Percentiles rank a stretch among this genome's conserved stretches.
Evolutionary conservation across 2,797 vertebrate genomes (phyloP).

Genomic region (Sebastes glaucus): DNA sequence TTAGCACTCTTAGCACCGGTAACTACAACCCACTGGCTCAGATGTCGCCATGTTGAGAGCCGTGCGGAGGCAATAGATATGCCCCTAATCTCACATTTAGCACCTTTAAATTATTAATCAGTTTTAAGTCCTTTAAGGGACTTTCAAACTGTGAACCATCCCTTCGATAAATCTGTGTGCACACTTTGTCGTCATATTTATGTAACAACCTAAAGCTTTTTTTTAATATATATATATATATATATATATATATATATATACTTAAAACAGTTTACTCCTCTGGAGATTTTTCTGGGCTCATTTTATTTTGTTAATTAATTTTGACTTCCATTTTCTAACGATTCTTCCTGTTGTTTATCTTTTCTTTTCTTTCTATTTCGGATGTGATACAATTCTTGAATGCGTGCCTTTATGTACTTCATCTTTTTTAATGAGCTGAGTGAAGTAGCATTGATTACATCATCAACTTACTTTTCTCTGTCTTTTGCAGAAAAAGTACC

Average conservation of each 20-base stretch:
- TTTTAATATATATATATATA: no score
- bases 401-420: not conserved
- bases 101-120: no score
- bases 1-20: no score
- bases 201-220: not conserved
- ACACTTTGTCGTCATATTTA: not conserved
- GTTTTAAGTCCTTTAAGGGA: not conserved
- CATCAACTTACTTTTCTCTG: not conserved
- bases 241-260: not conserved
- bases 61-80: no score
- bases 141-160: not conserved
- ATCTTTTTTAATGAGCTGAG: not conserved
- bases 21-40: no score
- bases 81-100: no score
- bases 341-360: not conserved
- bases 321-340: not conserved
- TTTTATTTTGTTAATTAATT: not conserved
- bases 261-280: not conserved
- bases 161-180: not conserved
- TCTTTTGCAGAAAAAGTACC: constrained; percentile 73
- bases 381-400: not conserved
- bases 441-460: not conserved
- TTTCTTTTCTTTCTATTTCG: not conserved
- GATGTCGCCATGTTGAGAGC: no score
- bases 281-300: not conserved